Evolutionary conservation across 2,797 vertebrate species (phyloP).

Genomic region (Sebastes variabilis): DNA sequence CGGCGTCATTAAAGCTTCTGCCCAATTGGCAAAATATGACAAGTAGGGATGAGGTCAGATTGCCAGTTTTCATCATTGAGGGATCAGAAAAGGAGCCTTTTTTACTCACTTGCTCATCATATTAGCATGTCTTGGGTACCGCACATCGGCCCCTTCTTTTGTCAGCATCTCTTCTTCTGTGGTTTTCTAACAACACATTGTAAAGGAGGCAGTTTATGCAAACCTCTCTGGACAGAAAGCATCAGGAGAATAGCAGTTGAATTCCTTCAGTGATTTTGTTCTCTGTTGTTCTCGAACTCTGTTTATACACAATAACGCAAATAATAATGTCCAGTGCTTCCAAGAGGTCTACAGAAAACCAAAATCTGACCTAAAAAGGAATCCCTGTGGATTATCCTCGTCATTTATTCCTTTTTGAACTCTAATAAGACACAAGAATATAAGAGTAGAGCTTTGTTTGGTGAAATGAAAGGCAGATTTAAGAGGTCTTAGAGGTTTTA

Average conservation of each 20-base stretch:
- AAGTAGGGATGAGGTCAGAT: background rate
- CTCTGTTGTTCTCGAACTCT: too few relatives aligned
- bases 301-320: background rate
- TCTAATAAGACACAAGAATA: slow-evolving; percentile 4
- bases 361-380: slow-evolving; percentile 3
- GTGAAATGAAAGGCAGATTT: slow-evolving; percentile 32
- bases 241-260: background rate
- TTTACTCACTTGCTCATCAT: background rate
- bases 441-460: slow-evolving; percentile 22
- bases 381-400: slow-evolving; percentile 27
- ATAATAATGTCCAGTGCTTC: background rate
- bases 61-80: background rate
- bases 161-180: background rate
- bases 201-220: background rate
- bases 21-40: background rate
- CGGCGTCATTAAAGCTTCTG: background rate
- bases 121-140: background rate
- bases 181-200: background rate
- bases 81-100: background rate
- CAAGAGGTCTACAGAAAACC: background rate
- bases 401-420: background rate
- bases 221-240: background rate
- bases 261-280: background rate
- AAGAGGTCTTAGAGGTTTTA: slow-evolving; percentile 17
- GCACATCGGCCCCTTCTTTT: background rate